Evolutionary conservation across 1,140 invertebrate genomes (phyloP), one percentile per base, ranked within the genome.

Genomic region (Ceratosolen solmsi): DNA sequence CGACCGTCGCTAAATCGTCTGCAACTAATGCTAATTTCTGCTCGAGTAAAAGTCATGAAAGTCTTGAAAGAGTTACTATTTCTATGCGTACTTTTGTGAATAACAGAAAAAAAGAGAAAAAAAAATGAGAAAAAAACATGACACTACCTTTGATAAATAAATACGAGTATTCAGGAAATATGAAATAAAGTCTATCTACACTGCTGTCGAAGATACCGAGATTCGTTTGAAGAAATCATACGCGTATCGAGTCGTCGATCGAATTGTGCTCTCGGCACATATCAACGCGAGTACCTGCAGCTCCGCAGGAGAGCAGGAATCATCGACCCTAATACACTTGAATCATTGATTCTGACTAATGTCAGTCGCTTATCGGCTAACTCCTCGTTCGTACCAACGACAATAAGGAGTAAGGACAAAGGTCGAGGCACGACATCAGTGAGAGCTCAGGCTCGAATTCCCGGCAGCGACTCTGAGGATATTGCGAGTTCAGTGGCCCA

Each of bases 301-400:
- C 17, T 30, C 22, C 25, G n/a, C 17, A 38, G 17, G 60, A 30
- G 79, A 68, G 33, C 33, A 65, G 54, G 38, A 80, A 25, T 73
- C 78, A 46, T 80, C 68, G 49, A 73, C 38, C 70, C 65, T 20
- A 33, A 27, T 30, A 17, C 63, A 51, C 76, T 68, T 30, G 30
- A 51, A 68, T 33, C 58, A 58, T 74, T 15, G 2, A 46, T 46
- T 11, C 85, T 87, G 85, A 88, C 73, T 82, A 84, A 88, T 88
- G 86, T 80, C 25, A 79, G 68, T 81, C 87, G 83, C 84, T 87
- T 87, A 88, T 88, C 86, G 78, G 81, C 46, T 54, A 65, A 85
- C 86, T 83, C 79, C 84, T 56, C 80, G 56, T 80, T 82, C 56
- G 75, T 82, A 86, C 83, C 84, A 87, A 88, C 86, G 86, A 87